Base-by-base conservation (phyloP, 2,797 vertebrate genomes). In the Pseudomugil gertrudae region DNA sequence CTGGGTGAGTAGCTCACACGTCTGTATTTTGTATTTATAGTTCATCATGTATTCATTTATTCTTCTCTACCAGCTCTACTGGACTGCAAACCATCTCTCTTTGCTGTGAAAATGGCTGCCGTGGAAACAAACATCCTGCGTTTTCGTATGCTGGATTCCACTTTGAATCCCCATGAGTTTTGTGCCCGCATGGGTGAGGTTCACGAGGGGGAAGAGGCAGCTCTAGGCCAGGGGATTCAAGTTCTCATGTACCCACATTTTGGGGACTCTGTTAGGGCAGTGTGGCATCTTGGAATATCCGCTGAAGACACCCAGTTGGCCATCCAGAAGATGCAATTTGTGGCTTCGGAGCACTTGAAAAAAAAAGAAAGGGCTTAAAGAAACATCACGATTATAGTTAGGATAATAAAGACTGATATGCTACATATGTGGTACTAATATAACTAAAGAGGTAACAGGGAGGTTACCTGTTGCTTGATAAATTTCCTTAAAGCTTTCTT, bases 51-150 rank as follows among this genome's bases (percentile, higher is more conserved):
- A 24, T 13, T 38, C 27, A 2, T 67, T 21, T 56, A 5, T 23
- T 73, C 1, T 5, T 59, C 40, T 36, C 59, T 33, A 14, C 67
- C 77, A 96, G 95, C 93, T 24, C 62, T 96, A 69, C 83, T 83
- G 1, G 61, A 81, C 24, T 88, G 91, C 71, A 76, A 87, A 4
- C 92, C 89, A 45, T 80, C 57, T 0, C 86, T 93, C 23, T 96
- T 93, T 30, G 73, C 85, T 0, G 56, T 95, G 9, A 87, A 87
- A 72, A 79, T 92, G 32, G 48, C 76, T 0, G 24, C 78, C 0
- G 91, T 96, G 84, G 95, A 97, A 83, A 97, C 95, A 2, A 96
- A 96, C 90, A 94, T 96, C 0, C 71, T 95, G 81, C 86, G 94
- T 64, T 91, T 96, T 66, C 1, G 7, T 4, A 1, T 91, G 1